Evolutionary conservation across 2,797 vertebrate species (phyloP).

Genomic region (Sarcoramphus papa): DNA sequence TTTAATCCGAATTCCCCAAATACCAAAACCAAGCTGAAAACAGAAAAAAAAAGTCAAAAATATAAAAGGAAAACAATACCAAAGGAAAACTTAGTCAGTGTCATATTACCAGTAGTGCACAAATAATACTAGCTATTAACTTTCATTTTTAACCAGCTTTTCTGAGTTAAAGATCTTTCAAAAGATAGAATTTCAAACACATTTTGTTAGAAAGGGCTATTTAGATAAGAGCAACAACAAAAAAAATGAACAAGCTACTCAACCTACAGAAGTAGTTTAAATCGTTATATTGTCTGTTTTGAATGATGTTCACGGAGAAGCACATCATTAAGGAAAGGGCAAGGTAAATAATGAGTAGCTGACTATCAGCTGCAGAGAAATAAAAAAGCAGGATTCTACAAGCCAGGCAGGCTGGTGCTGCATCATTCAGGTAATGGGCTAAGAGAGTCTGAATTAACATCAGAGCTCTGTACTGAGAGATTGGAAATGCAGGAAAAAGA

Average conservation of each 20-base stretch:
- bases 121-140: neutral
- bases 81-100: neutral
- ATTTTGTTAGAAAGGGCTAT: neutral
- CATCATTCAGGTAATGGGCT: neutral
- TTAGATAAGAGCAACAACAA: neutral
- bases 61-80: neutral
- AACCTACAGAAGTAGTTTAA: neutral
- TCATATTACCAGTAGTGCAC: neutral
- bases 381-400: neutral
- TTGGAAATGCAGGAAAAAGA: neutral
- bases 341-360: conserved; percentile 33
- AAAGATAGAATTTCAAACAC: neutral
- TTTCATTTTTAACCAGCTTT: neutral
- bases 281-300: neutral
- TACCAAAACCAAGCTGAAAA: neutral
- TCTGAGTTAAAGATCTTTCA: neutral
- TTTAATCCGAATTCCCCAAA: neutral
- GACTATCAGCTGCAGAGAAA: neutral
- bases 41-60: neutral
- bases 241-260: neutral
- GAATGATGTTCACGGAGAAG: neutral
- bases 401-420: neutral
- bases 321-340: conserved; percentile 27
- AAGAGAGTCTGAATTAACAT: conserved; percentile 9
- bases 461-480: neutral